phyloP scores from a whole-genome alignment of 2,797 vertebrate species.

The Anguilla anguilla region DNA sequence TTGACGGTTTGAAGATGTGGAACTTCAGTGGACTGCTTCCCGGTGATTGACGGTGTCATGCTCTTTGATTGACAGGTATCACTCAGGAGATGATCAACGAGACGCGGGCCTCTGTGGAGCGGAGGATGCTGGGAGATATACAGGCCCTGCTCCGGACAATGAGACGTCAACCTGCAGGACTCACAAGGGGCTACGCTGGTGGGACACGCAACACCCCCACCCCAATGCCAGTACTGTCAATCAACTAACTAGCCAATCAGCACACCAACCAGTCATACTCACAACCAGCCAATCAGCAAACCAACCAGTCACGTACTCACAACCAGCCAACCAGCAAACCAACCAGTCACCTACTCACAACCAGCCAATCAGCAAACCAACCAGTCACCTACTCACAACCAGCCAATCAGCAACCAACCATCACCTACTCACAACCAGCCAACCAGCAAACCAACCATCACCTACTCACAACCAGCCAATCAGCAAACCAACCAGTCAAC shows the following conservation, averaged over 20 bases:
- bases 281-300: neutral
- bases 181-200: conserved; percentile 93
- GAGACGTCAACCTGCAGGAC: conserved; percentile 87
- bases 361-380: too few species aligned
- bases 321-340: too few species aligned
- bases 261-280: neutral
- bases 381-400: too few species aligned
- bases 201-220: conserved; percentile 51
- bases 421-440: too few species aligned
- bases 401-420: too few species aligned
- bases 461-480: too few species aligned
- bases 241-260: neutral
- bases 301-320: too few species aligned
- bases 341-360: too few species aligned
- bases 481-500: too few species aligned
- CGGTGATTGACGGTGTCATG: conserved; percentile 30
- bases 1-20: neutral
- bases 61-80: conserved; percentile 77
- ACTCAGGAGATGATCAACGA: conserved; percentile 98
- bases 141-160: conserved; percentile 81
- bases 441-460: too few species aligned
- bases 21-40: neutral
- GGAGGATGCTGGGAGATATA: conserved; percentile 88
- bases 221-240: neutral
- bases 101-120: conserved; percentile 87